phyloP scores from a whole-genome alignment of 2,797 vertebrate genomes.

The Pelodytes ibericus region DNA sequence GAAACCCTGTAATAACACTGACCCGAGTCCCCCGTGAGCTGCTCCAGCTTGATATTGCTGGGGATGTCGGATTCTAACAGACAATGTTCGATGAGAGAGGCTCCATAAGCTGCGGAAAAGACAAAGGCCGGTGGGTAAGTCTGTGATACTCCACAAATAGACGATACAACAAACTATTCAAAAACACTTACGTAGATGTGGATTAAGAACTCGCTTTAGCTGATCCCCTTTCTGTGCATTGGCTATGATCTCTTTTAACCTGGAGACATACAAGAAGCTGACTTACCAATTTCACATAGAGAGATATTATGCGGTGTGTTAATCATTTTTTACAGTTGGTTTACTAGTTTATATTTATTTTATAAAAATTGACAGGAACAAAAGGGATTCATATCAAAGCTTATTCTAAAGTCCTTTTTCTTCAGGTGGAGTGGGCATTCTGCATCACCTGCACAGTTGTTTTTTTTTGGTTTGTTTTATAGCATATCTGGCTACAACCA shows the following conservation, averaged over 20 bases:
- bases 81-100: constrained; percentile 92
- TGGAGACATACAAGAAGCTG: constrained; percentile 61
- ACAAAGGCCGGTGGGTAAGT: constrained; percentile 1
- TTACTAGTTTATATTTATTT: no score
- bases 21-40: constrained; percentile 75
- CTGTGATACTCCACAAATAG: not conserved
- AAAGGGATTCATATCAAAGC: no score
- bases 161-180: not conserved
- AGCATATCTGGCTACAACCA: no score
- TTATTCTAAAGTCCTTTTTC: no score
- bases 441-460: no score
- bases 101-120: constrained; percentile 79
- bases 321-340: no score
- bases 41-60: constrained; percentile 80
- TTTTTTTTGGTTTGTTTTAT: no score
- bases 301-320: no score
- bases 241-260: constrained; percentile 84
- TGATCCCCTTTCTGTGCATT: constrained; percentile 83
- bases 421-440: no score
- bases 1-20: constrained; percentile 28
- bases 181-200: constrained; percentile 86
- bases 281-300: no score
- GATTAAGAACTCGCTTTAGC: constrained; percentile 89
- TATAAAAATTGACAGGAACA: no score
- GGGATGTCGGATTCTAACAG: constrained; percentile 84